Evolutionary conservation across 2,113 vertebrate genomes (phyloP).

Genomic region (Toxostoma redivivum): DNA sequence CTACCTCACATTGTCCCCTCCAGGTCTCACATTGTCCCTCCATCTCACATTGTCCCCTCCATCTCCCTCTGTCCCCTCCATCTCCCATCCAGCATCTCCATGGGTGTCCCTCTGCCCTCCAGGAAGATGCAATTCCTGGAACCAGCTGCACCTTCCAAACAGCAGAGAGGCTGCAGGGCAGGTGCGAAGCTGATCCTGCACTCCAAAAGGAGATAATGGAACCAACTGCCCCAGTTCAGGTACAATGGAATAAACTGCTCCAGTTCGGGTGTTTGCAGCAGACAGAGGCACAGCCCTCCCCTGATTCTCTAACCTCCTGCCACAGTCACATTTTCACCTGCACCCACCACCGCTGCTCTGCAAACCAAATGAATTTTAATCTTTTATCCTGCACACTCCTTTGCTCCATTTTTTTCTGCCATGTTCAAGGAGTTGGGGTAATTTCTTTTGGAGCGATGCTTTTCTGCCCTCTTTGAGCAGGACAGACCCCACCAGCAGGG

Average conservation of each 20-base stretch:
- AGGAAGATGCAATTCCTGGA: neutral
- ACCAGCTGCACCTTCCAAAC: neutral
- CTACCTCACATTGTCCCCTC: too few species aligned
- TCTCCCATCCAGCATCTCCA: neutral
- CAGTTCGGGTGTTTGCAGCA: neutral
- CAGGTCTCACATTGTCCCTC: too few species aligned
- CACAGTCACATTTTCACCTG: neutral
- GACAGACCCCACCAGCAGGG: neutral
- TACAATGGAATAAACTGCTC: neutral
- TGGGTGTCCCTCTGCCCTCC: neutral
- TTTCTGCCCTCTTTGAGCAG: neutral
- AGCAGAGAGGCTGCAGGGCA: neutral
- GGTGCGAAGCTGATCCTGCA: neutral
- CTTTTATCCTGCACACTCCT: neutral
- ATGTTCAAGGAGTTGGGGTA: neutral
- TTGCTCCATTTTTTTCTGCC: neutral
- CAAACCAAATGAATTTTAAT: neutral
- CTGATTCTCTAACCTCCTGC: neutral
- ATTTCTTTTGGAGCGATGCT: neutral
- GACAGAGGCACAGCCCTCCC: neutral
- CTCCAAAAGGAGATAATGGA: neutral
- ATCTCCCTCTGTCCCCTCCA: too few species aligned
- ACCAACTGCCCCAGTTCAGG: neutral
- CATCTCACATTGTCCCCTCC: too few species aligned
- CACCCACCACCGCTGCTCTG: neutral